phyloP scores from a whole-genome alignment of 2,113 vertebrate species.

The Podilymbus podiceps region DNA sequence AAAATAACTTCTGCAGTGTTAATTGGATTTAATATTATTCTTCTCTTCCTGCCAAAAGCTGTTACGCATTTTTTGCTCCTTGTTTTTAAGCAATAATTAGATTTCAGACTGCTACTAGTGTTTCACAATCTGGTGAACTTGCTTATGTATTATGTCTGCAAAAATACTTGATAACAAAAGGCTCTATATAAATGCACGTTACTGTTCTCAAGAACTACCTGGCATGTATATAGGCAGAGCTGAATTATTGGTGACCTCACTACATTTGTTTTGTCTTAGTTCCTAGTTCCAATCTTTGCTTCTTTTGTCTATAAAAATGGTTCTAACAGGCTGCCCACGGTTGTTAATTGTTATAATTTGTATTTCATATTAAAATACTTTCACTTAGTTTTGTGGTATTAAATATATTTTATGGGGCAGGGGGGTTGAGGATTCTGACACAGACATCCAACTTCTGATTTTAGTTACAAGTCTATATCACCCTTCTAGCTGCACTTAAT shows the following conservation, averaged over 20 bases:
- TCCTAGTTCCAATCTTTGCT: neutral
- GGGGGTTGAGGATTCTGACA: neutral
- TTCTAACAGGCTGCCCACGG: neutral
- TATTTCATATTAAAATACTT: neutral
- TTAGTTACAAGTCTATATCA: neutral
- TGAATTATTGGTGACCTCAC: neutral
- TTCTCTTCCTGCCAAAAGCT: neutral
- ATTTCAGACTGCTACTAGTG: neutral
- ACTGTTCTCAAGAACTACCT: neutral
- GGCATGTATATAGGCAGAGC: neutral
- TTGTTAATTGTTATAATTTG: neutral
- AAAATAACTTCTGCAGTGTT: neutral
- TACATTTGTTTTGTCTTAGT: neutral
- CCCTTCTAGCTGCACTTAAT: neutral
- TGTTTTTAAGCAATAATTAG: neutral
- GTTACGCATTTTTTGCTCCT: neutral
- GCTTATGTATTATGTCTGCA: neutral
- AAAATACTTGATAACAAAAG: neutral
- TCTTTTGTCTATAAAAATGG: neutral
- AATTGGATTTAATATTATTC: constrained; percentile 1
- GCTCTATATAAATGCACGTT: neutral
- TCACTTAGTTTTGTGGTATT: neutral
- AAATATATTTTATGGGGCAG: neutral
- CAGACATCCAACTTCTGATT: neutral
- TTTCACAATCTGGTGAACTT: neutral